A percentile compares a stretch with the other conserved stretches of the same genome.
Evolutionary conservation across 2,797 vertebrate species (phyloP).

Genomic region (Steatocranus sp.): DNA sequence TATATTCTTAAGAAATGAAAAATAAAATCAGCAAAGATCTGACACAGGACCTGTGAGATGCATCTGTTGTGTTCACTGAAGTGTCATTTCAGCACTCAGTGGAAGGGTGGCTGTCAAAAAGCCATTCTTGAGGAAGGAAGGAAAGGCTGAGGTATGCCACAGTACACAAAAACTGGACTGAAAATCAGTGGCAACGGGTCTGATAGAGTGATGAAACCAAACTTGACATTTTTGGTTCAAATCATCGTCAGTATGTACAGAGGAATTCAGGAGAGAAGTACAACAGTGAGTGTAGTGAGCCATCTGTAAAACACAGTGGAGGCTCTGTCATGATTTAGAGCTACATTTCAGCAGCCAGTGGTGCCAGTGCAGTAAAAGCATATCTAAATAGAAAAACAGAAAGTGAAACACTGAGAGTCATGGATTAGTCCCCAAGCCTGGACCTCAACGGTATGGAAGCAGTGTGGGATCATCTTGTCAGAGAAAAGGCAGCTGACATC

Average conservation of each 20-base stretch:
- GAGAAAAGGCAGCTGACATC: neutral
- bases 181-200: neutral
- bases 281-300: neutral
- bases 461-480: neutral
- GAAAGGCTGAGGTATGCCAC: accelerated
- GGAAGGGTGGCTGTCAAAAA: neutral
- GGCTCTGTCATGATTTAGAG: neutral
- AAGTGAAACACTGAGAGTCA: neutral
- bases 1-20: neutral
- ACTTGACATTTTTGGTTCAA: neutral
- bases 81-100: neutral
- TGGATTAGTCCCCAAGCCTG: neutral
- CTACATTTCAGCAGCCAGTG: neutral
- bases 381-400: neutral
- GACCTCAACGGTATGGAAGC: neutral
- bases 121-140: neutral
- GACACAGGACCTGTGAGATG: neutral
- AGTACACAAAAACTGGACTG: neutral
- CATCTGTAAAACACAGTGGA: neutral
- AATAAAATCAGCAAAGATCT: neutral
- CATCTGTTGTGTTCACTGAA: neutral
- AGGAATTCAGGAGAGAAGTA: neutral
- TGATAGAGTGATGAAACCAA: neutral
- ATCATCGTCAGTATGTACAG: neutral
- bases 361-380: neutral